phyloP scores from a whole-genome alignment of 2,888 invertebrate genomes.

The Drosophila testacea region DNA sequence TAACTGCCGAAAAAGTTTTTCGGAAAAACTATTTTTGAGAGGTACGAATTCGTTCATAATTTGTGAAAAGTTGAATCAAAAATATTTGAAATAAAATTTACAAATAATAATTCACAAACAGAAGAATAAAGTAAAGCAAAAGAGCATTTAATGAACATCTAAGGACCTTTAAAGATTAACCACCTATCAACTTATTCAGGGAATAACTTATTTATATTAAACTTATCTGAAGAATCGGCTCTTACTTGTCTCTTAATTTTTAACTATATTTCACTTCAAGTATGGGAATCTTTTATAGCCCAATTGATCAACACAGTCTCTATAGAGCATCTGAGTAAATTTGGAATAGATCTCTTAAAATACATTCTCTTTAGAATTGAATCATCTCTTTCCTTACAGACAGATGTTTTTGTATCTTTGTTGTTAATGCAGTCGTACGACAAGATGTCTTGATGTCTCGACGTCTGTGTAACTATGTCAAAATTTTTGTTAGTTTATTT shows the following conservation, averaged over 20 bases:
- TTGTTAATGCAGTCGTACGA: conserved; percentile 46
- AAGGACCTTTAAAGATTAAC: too few species aligned
- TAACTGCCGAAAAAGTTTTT: too few species aligned
- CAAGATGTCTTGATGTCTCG: conserved; percentile 35
- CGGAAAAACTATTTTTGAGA: too few species aligned
- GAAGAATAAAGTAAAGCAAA: too few species aligned
- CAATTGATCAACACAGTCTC: conserved; percentile 1
- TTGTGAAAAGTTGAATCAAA: too few species aligned
- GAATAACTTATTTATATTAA: background rate
- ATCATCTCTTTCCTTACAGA: conserved; percentile 8
- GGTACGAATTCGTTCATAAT: too few species aligned
- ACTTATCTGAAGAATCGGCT: background rate
- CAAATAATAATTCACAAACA: too few species aligned
- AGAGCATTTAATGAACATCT: too few species aligned
- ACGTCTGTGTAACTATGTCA: conserved; percentile 71
- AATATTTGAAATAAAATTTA: too few species aligned
- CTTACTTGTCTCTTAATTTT: background rate
- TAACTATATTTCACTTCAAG: background rate
- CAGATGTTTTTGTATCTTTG: conserved; percentile 40
- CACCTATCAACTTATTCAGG: too few species aligned
- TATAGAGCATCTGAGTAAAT: background rate
- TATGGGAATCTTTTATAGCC: background rate
- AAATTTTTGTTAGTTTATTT: conserved; percentile 62
- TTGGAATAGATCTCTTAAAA: conserved; percentile 2
- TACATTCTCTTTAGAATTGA: conserved; percentile 2